A percentile compares a stretch with the other conserved stretches of the same genome.
These are phyloP conservation scores for Xyrauchen texanus DNA, from an alignment of 2,113 vertebrate species.

Conservation along the genomic window DNA sequence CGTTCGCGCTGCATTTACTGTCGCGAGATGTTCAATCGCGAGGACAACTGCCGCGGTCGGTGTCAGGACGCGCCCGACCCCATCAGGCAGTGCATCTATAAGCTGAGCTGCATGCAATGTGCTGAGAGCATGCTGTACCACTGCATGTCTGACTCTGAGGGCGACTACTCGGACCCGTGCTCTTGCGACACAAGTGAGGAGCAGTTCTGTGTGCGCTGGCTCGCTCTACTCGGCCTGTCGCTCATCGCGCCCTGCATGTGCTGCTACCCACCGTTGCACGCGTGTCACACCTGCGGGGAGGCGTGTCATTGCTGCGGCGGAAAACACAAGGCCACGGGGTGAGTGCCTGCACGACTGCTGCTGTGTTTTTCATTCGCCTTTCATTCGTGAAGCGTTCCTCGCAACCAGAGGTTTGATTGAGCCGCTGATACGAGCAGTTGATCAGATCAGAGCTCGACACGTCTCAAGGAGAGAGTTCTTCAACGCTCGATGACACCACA, in stretches of 20 bases:
- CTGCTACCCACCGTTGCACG: slow-evolving; percentile 95
- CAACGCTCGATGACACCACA: slow-evolving; percentile 25
- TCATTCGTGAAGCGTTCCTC: slow-evolving; percentile 60
- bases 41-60: slow-evolving; percentile 94
- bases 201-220: slow-evolving; percentile 98
- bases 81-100: slow-evolving; percentile 96
- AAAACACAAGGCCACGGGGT: slow-evolving; percentile 97
- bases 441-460: slow-evolving; percentile 67
- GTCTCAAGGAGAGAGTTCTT: slow-evolving; percentile 69
- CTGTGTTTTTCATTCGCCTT: slow-evolving; percentile 72
- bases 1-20: slow-evolving; percentile 97
- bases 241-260: slow-evolving; percentile 98
- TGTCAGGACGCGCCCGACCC: slow-evolving; percentile 98
- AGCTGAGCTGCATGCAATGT: slow-evolving; percentile 99
- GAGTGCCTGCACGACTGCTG: slow-evolving; percentile 65
- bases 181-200: slow-evolving; percentile 97
- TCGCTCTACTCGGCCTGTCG: slow-evolving; percentile 93
- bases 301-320: slow-evolving; percentile 96
- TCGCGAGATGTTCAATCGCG: slow-evolving; percentile 97
- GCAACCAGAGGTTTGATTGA: slow-evolving; percentile 88
- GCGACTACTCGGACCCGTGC: slow-evolving; percentile 97
- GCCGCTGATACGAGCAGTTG: slow-evolving; percentile 65
- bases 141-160: slow-evolving; percentile 99
- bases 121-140: slow-evolving; percentile 99
- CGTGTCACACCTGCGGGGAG: slow-evolving; percentile 96